Conservation (phyloP, 2,113 vertebrate genomes). For the Chloroceryle aenea region DNA sequence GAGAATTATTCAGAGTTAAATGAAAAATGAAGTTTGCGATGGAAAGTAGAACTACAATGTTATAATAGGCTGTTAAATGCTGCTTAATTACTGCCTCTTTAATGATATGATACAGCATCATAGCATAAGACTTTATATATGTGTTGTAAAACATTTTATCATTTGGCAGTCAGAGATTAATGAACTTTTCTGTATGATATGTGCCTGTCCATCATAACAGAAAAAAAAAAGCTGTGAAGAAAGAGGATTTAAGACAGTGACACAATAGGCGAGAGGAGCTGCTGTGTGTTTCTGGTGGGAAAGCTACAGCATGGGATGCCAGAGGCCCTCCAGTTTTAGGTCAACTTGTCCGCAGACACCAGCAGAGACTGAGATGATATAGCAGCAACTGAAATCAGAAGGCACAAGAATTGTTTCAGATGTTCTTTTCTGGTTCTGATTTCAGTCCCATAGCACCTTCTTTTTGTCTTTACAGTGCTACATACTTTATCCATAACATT, state of each 20-base stretch:
- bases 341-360: not conserved
- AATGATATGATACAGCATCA: not conserved
- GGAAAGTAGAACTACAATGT: not conserved
- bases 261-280: not conserved
- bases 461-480: not conserved
- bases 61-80: not conserved
- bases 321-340: not conserved
- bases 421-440: not conserved
- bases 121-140: not conserved
- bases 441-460: not conserved
- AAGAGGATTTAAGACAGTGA: not conserved
- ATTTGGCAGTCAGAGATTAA: not conserved
- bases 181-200: not conserved
- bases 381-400: not conserved
- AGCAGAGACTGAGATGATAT: not conserved
- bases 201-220: not conserved
- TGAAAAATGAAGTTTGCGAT: not conserved
- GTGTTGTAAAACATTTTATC: not conserved
- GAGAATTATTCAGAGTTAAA: not conserved
- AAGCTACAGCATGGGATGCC: not conserved
- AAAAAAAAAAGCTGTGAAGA: not conserved
- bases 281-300: not conserved
- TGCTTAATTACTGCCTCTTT: not conserved
- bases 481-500: not conserved
- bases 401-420: not conserved